Base-by-base conservation (phyloP, 2,888 invertebrate genomes). In the Dryococelus australis region DNA sequence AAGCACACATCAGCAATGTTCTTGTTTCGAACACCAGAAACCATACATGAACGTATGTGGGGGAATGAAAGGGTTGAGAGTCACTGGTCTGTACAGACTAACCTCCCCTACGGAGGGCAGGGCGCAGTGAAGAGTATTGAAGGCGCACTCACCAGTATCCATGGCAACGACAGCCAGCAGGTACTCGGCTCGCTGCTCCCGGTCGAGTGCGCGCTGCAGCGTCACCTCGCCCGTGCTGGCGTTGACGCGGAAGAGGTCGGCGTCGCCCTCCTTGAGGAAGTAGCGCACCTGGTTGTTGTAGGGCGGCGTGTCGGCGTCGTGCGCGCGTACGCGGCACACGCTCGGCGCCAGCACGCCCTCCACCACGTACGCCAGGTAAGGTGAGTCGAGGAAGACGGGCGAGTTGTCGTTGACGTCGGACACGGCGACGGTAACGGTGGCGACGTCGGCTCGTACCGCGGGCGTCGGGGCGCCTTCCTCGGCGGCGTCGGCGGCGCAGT, bases 321-420 rank as follows among this genome's bases (percentile, higher is more conserved):
- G 96, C 43, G 98, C 98, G 90, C 96, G 95, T 86, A 98, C 97
- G 90, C 97, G 96, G 90, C 93, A 92, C 51, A 92, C 90, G 87
- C 92, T 91, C 86, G 96, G 96, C 87, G 97, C 96, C 89, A 97
- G 95, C 91, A 97, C 95, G 92, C 98, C 97, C 93, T 99, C 99
- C 96, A 98, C 97, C 88, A 98, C 98, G 92, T 97, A 96, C 8
- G 98, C 97, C 91, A 97, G 93, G 93, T 98, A 98, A 0, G 98
- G 98, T n/a, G 98, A 98, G 93, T 99, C 97, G 90, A 97, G 93
- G 93, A 99, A 99, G 84, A 97, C 96, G 84, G 99, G 99, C 51
- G 97, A 96, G 91, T 98, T 98, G 93, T 99, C 98, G 93, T 99
- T 98, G 91, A 98, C 97, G 93, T 99, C 98, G 90, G 96, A 95